These are phyloP conservation scores for Camponotus fellah DNA, from an alignment of 2,888 invertebrate species.

Conservation along the genomic window DNA sequence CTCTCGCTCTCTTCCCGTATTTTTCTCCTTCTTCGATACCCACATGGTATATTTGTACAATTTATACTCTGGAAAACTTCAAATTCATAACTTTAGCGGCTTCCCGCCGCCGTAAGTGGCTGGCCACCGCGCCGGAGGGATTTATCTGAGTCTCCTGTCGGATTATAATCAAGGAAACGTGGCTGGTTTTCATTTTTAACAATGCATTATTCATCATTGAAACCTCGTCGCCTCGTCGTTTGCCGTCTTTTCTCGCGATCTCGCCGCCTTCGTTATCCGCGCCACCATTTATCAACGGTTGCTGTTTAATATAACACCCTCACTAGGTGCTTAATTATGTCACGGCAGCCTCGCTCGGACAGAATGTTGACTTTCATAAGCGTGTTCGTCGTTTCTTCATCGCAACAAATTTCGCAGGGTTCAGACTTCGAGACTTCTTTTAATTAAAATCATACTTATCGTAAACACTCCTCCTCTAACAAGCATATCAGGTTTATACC, in stretches of 20 bases:
- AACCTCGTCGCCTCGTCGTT: slow-evolving; percentile 42
- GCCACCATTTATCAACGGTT: slow-evolving; percentile 69
- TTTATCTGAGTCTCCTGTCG: slow-evolving; percentile 76
- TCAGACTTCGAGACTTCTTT: slow-evolving; percentile 11
- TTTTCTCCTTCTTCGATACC: background rate
- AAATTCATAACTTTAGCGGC: slow-evolving; percentile 75
- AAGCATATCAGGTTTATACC: background rate
- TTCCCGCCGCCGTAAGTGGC: slow-evolving; percentile 39
- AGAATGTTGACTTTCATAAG: slow-evolving; percentile 52
- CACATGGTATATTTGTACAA: slow-evolving; percentile 53
- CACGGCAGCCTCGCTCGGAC: slow-evolving; percentile 43
- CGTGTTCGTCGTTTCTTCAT: slow-evolving; percentile 38
- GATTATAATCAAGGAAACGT: slow-evolving; percentile 75
- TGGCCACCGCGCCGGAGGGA: slow-evolving; percentile 52
- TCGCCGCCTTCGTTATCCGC: slow-evolving; percentile 32
- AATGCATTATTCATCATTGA: slow-evolving; percentile 74
- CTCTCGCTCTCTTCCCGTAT: slow-evolving; percentile 27
- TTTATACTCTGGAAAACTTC: slow-evolving; percentile 75
- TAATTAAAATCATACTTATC: background rate
- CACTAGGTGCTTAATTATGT: slow-evolving; percentile 74
- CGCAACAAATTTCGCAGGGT: slow-evolving; percentile 2
- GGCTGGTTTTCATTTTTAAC: slow-evolving; percentile 70
- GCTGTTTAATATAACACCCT: slow-evolving; percentile 73
- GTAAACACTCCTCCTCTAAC: background rate
- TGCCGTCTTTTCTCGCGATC: slow-evolving; percentile 37